A percentile compares a stretch with the other conserved stretches of the same genome.
Conservation (phyloP, 2,797 vertebrate species). For the Lophotriccus pileatus region DNA sequence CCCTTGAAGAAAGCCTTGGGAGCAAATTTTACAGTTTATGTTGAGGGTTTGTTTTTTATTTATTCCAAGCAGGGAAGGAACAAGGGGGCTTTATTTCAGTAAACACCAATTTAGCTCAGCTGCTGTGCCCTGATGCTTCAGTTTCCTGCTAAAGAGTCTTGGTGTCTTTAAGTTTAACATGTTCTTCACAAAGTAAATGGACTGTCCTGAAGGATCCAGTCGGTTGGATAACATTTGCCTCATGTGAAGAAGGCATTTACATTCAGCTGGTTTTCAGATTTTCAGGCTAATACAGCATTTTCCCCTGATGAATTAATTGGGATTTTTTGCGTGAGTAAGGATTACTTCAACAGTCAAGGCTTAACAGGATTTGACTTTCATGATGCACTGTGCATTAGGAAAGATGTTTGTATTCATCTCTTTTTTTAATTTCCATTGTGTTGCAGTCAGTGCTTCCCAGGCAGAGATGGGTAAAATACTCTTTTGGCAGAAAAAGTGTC, state of each 20-base stretch:
- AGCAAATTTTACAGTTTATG: neutral
- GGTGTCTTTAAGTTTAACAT: neutral
- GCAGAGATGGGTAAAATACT: neutral
- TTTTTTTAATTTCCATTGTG: neutral
- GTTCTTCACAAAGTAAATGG: neutral
- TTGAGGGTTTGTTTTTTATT: neutral
- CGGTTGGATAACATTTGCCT: neutral
- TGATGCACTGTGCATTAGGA: neutral
- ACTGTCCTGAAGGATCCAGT: neutral
- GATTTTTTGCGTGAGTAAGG: constrained; percentile 41
- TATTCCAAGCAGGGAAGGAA: neutral
- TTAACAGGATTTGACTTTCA: constrained; percentile 31
- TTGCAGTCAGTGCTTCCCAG: neutral
- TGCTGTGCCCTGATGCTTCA: neutral
- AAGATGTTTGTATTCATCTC: neutral
- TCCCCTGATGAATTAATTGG: constrained; percentile 16
- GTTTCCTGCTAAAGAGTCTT: neutral
- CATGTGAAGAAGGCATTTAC: neutral
- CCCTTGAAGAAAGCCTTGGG: neutral
- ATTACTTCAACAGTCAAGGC: constrained; percentile 16
- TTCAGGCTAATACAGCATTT: constrained; percentile 30
- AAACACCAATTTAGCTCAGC: neutral
- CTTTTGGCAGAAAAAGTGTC: neutral
- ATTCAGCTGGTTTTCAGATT: constrained; percentile 18
- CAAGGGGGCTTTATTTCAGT: neutral